phyloP scores from a whole-genome alignment of 2,888 invertebrate species.

The Phortica okadai region DNA sequence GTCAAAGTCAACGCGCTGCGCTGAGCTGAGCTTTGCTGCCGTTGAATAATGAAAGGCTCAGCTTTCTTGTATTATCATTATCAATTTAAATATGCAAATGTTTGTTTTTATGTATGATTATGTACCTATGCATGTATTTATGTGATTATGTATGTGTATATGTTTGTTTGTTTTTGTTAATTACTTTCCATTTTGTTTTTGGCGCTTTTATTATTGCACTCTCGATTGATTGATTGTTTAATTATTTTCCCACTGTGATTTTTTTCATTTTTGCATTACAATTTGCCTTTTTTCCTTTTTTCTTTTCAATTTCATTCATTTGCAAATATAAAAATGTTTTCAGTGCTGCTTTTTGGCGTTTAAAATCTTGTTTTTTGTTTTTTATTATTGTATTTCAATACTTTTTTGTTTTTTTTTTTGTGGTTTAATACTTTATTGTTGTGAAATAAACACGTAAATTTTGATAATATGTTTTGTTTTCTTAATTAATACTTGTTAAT shows the following conservation, averaged over 20 bases:
- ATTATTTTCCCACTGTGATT: background rate
- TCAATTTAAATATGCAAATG: background rate
- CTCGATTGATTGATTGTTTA: conserved; percentile 8
- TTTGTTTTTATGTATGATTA: background rate
- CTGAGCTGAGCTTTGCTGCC: background rate
- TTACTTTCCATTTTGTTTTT: conserved; percentile 14
- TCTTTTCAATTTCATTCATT: conserved; percentile 5
- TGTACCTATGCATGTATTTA: conserved; percentile 17
- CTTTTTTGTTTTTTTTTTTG: conserved; percentile 11
- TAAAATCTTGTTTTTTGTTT: background rate
- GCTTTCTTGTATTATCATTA: background rate
- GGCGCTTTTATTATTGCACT: conserved; percentile 16
- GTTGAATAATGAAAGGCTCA: background rate
- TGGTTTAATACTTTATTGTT: background rate
- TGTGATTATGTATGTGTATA: conserved; percentile 10
- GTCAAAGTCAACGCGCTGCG: too few relatives aligned
- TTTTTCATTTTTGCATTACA: conserved; percentile 11
- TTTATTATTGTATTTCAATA: conserved; percentile 14
- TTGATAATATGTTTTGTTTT: background rate
- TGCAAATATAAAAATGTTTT: conserved; percentile 35
- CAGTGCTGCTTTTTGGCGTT: conserved; percentile 52
- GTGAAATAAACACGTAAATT: background rate
- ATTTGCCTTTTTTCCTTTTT: background rate
- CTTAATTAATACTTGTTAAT: conserved; percentile 4
- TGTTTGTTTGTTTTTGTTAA: conserved; percentile 20